A percentile compares a stretch with the other conserved stretches of the same genome.
phyloP scores from a whole-genome alignment of 2,797 vertebrate species.

The Lycodopsis pacificus region DNA sequence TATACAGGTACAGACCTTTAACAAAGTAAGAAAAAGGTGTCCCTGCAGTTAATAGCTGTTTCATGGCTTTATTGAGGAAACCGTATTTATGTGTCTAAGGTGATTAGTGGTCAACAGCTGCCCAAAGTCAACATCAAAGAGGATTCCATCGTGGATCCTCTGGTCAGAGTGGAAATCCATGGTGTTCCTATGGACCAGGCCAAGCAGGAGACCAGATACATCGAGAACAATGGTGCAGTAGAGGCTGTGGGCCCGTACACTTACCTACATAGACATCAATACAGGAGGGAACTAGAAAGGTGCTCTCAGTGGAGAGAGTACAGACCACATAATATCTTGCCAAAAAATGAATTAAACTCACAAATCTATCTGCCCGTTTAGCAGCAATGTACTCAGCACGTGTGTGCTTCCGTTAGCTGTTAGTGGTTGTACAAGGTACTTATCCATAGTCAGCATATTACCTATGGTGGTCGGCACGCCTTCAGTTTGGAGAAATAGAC shows the following conservation, averaged over 20 bases:
- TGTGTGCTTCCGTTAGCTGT: too few relatives aligned
- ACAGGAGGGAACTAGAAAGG: neutral
- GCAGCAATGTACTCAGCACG: too few relatives aligned
- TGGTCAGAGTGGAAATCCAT: conserved; percentile 94
- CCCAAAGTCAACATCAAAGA: conserved; percentile 94
- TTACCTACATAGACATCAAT: neutral
- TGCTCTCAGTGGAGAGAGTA: too few relatives aligned
- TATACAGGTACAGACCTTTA: conserved; percentile 85
- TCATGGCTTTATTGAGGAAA: neutral
- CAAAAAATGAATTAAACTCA: too few relatives aligned
- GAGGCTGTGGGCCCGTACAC: neutral
- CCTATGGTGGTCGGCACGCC: too few relatives aligned
- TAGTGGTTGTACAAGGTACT: too few relatives aligned
- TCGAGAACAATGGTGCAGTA: conserved; percentile 92
- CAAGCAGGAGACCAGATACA: conserved; percentile 91
- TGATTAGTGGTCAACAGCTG: conserved; percentile 96
- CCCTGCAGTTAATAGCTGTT: neutral
- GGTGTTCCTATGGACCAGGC: conserved; percentile 88
- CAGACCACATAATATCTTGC: too few relatives aligned
- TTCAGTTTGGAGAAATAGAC: too few relatives aligned
- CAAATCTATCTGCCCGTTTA: too few relatives aligned
- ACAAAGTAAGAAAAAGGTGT: too few relatives aligned
- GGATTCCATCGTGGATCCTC: conserved; percentile 90
- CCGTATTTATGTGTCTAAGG: conserved; percentile 74
- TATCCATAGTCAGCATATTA: too few relatives aligned